Evolutionary conservation across 2,797 vertebrate genomes (phyloP).

Genomic region (Schizothorax lantsangensis): DNA sequence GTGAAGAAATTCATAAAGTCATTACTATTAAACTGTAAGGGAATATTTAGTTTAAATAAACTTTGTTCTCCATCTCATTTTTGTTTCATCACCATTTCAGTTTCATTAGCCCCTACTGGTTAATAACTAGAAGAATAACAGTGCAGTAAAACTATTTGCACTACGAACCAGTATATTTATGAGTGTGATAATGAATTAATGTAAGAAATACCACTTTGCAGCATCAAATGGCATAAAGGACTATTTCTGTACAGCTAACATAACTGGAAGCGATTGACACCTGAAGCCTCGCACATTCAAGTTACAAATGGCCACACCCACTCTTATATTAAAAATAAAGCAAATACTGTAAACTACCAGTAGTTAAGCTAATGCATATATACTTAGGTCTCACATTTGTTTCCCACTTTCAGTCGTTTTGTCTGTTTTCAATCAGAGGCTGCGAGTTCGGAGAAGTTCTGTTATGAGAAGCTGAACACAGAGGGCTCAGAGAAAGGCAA

Average conservation of each 20-base stretch:
- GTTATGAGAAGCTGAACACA: slow-evolving; percentile 97
- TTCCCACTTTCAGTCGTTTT: not conserved
- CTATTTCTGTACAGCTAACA: not conserved
- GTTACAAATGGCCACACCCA: not conserved
- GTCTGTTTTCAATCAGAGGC: slow-evolving; percentile 79
- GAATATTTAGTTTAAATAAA: too few species aligned
- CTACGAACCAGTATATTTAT: too few species aligned
- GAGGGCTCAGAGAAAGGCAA: slow-evolving; percentile 98
- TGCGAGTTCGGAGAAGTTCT: slow-evolving; percentile 94
- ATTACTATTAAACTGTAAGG: too few species aligned
- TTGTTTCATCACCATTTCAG: too few species aligned
- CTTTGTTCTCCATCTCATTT: too few species aligned
- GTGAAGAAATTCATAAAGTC: too few species aligned
- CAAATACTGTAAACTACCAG: not conserved
- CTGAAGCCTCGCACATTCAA: not conserved
- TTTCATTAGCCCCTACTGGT: too few species aligned
- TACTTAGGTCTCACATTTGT: slow-evolving; percentile 13
- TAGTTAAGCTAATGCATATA: not conserved
- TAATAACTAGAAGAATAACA: too few species aligned
- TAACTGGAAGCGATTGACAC: not conserved
- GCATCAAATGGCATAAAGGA: not conserved
- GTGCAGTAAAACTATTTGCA: too few species aligned
- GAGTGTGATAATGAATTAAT: not conserved
- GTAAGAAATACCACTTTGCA: not conserved
- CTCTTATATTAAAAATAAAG: not conserved